Base-by-base conservation (phyloP, 92 coral and sea anemone genomes). In the Actinernus sp. region DNA sequence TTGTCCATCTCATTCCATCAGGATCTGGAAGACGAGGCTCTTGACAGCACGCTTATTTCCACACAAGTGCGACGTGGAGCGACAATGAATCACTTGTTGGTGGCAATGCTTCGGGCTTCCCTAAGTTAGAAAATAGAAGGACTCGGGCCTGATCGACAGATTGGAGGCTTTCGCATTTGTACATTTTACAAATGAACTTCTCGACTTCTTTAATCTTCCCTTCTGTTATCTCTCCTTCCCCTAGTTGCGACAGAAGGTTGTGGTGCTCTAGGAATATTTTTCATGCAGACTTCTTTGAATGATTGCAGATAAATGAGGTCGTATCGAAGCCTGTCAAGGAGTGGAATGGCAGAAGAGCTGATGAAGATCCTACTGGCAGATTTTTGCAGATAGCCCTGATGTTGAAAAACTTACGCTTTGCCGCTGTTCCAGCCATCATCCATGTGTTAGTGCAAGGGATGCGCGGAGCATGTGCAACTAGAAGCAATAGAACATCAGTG, bases 371-470 rank as follows among this genome's bases (percentile, higher is more conserved):
- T 44, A 31, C 37, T 20, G 67, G 82, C 8, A 85, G 77, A 40
- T 44, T 63, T 12, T 50, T 38, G 61, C 33, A 38, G 47, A 71
- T 63, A 12, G 82, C 82, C 53, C 49, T 61, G 53, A 74, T 58
- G 68, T 78, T 85, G 77, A 49, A 64, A 49, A 41, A 84, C 66
- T 48, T 71, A 46, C 73, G 63, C 68, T 65, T 84, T 40, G 67
- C 13, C 20, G 81, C 74, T 46, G 86, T 78, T 58, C 86, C 86
- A 46, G 86, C 58, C 86, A 78, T 85, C 86, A 72, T 71, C 78
- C 65, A 71, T 26, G 65, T 9, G 44, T 63, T 78, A 28, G 75
- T 5, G 34, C 68, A 60, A 19, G 80, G 70, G 4, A 63, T 84
- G 44, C 31, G 33, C 4, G 90, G 38, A 9, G 57, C 49, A 63